Evolutionary conservation across 2,888 invertebrate genomes (phyloP).

Genomic region (Drosophila testacea): DNA sequence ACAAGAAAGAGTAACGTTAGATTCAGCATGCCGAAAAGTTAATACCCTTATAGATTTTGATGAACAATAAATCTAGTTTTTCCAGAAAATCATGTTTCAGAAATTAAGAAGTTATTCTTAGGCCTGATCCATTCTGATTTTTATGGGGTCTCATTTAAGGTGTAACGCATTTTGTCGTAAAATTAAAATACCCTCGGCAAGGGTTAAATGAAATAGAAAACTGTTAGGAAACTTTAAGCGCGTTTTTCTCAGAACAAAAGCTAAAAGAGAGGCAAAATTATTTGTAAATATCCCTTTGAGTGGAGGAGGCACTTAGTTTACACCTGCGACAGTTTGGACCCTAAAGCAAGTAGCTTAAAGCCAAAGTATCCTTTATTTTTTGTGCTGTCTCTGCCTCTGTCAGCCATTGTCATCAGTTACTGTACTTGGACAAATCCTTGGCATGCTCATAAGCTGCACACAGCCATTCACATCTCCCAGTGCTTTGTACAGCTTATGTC

Average conservation of each 20-base stretch:
- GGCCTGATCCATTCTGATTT: too few relatives aligned
- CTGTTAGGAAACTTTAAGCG: background rate
- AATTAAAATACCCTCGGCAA: too few relatives aligned
- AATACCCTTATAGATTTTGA: too few relatives aligned
- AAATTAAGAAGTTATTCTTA: too few relatives aligned
- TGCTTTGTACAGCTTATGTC: constrained; percentile 66
- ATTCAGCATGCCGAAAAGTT: too few relatives aligned
- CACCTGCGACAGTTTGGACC: constrained; percentile 26
- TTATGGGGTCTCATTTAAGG: too few relatives aligned
- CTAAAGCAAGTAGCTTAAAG: constrained; percentile 19
- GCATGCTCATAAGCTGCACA: constrained; percentile 47
- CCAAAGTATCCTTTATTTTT: constrained; percentile 16
- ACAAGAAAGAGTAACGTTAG: too few relatives aligned
- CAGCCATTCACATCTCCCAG: constrained; percentile 39
- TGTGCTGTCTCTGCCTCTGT: constrained; percentile 13
- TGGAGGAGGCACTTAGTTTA: constrained; percentile 7
- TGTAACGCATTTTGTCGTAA: too few relatives aligned
- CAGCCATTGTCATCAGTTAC: constrained; percentile 52
- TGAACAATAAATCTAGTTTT: too few relatives aligned
- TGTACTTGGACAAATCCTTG: constrained; percentile 40
- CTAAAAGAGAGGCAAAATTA: background rate
- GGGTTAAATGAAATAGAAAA: background rate
- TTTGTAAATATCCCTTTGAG: background rate
- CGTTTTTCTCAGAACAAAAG: background rate
- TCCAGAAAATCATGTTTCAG: too few relatives aligned